These are phyloP conservation scores for Passer domesticus DNA, from an alignment of 2,113 vertebrate genomes.

Conservation along the genomic window DNA sequence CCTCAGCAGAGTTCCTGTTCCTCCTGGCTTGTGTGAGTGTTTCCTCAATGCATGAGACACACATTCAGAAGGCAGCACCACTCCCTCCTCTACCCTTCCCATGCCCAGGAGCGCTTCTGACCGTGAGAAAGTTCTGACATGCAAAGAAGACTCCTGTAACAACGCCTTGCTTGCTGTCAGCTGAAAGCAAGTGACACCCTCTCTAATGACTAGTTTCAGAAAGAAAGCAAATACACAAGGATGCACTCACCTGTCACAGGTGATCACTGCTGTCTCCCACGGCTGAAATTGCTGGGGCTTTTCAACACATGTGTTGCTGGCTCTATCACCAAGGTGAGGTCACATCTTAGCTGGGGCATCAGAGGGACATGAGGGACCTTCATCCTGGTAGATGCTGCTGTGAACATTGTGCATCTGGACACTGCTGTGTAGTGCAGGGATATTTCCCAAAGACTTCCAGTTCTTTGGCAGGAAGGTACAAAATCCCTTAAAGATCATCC, in stretches of 20 bases:
- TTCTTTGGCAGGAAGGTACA: not conserved
- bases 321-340: not conserved
- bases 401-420: not conserved
- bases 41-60: slow-evolving; percentile 51
- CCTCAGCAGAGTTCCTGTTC: slow-evolving; percentile 24
- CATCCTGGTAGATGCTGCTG: not conserved
- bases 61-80: slow-evolving; percentile 24
- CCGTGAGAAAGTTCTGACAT: slow-evolving; percentile 62
- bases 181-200: slow-evolving; percentile 67
- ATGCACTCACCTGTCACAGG: not conserved
- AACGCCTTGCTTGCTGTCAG: slow-evolving; percentile 50
- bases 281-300: not conserved
- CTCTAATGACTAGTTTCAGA: slow-evolving; percentile 43
- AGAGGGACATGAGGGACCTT: not conserved
- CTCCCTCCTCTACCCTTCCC: slow-evolving; percentile 53
- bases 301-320: not conserved
- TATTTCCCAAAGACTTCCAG: not conserved
- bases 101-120: slow-evolving; percentile 18
- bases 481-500: not conserved
- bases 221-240: slow-evolving; percentile 53
- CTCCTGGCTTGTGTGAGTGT: slow-evolving; percentile 28
- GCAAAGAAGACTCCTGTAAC: slow-evolving; percentile 24
- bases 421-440: too few relatives aligned
- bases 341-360: not conserved
- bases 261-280: slow-evolving; percentile 6